Evolutionary conservation across 2,797 vertebrate genomes (phyloP).

Genomic region (Artibeus jamaicensis): DNA sequence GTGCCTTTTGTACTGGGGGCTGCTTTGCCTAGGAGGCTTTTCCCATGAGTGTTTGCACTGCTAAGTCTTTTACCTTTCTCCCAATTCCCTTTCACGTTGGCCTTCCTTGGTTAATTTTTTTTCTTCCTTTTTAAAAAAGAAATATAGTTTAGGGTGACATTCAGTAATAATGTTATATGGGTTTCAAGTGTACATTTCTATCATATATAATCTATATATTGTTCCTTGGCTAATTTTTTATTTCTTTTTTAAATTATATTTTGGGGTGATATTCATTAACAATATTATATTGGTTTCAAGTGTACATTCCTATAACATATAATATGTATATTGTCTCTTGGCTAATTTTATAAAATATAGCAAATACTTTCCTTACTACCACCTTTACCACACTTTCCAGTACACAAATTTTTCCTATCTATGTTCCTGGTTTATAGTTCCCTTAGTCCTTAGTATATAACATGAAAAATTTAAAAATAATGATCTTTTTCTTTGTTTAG

Average conservation of each 20-base stretch:
- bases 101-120: background rate
- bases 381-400: background rate
- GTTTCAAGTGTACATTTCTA: background rate
- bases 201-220: background rate
- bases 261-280: background rate
- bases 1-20: background rate
- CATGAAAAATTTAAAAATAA: background rate
- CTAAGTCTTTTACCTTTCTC: background rate
- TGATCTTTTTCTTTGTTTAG: background rate
- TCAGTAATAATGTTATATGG: background rate
- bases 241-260: background rate
- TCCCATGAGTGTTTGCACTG: background rate
- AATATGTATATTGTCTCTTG: background rate
- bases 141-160: background rate
- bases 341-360: background rate
- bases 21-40: background rate
- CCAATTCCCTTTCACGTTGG: background rate
- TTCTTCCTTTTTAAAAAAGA: background rate
- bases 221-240: background rate
- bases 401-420: background rate
- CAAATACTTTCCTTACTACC: background rate
- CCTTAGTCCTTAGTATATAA: background rate
- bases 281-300: background rate
- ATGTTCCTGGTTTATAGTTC: background rate
- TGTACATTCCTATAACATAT: background rate